A percentile compares a stretch with the other conserved stretches of the same genome.
Evolutionary conservation across 1,140 invertebrate species (phyloP).

Genomic region (Chironomus striatipennis): DNA sequence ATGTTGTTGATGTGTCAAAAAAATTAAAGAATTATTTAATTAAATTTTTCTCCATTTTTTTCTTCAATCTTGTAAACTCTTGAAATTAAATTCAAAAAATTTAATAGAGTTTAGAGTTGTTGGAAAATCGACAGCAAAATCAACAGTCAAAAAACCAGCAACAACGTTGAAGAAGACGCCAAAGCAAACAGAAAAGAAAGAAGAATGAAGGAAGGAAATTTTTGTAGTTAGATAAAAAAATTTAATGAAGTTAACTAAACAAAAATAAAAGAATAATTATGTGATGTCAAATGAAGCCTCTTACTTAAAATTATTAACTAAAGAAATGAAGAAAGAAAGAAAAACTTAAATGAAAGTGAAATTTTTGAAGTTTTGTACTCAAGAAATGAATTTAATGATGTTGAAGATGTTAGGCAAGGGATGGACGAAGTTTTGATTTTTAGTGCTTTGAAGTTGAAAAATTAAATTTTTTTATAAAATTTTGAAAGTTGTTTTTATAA

Average conservation of each 20-base stretch:
- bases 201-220: background rate
- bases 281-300: constrained; percentile 11
- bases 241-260: background rate
- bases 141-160: background rate
- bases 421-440: no score
- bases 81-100: background rate
- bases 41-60: background rate
- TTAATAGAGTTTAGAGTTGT: background rate
- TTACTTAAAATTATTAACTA: background rate
- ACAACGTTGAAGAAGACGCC: background rate
- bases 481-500: no score
- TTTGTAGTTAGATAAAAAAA: no score
- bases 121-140: background rate
- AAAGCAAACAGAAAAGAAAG: background rate
- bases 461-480: no score
- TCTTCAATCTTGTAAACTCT: background rate
- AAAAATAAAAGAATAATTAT: background rate
- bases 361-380: no score
- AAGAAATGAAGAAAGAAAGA: no score
- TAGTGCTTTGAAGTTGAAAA: no score
- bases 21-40: background rate
- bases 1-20: background rate
- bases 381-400: no score
- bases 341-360: no score
- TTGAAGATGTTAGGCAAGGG: no score